Evolutionary conservation across 2,888 invertebrate genomes (phyloP).

Genomic region (Rotaria socialis): DNA sequence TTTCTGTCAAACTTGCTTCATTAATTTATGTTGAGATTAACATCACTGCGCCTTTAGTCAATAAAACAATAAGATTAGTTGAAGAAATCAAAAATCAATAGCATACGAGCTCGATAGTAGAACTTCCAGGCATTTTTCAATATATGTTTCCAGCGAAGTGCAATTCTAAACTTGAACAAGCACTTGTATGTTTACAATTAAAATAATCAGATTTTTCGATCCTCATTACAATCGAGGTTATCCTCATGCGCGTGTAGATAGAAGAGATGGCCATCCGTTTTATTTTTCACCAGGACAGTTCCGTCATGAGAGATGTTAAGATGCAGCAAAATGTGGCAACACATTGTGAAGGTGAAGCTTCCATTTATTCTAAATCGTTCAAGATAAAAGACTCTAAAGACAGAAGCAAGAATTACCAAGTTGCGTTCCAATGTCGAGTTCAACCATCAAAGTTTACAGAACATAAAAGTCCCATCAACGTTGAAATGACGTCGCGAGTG

Average conservation of each 20-base stretch:
- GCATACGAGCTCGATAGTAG: no score
- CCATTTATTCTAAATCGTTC: neutral
- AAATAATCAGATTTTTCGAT: neutral
- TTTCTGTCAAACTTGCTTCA: neutral
- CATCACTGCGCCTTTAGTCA: neutral
- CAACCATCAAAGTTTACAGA: neutral
- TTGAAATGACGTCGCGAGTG: neutral
- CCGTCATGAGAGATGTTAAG: neutral
- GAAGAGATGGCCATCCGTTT: neutral
- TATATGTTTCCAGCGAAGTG: neutral
- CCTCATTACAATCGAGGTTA: neutral
- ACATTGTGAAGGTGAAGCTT: neutral
- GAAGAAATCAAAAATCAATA: neutral
- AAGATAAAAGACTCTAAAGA: neutral
- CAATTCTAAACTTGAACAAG: neutral
- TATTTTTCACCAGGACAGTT: neutral
- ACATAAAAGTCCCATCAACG: no score
- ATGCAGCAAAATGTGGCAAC: neutral
- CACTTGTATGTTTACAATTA: neutral
- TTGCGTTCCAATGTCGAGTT: conserved; percentile 13
- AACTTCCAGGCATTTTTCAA: neutral
- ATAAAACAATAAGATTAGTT: neutral
- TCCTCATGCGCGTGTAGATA: neutral
- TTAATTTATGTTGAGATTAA: neutral
- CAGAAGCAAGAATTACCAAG: neutral